A percentile compares a stretch with the other conserved stretches of the same genome.
Conservation (phyloP, 1,140 invertebrate genomes). For the Aphelinus certus region DNA sequence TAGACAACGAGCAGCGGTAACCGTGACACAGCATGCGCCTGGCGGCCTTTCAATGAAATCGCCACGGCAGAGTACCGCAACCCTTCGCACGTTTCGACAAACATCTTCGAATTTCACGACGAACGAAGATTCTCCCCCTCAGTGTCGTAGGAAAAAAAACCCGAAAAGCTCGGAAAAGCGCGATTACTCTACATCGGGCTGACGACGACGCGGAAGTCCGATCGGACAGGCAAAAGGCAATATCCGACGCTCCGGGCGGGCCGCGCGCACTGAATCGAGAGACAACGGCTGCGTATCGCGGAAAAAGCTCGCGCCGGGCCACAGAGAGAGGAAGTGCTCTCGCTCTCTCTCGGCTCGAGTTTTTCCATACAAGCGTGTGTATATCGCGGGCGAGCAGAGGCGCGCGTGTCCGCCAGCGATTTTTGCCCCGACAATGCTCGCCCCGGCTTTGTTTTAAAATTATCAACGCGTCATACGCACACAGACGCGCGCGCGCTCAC, state of each 20-base stretch:
- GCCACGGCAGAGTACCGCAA: too few species aligned
- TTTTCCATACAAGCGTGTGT: background rate
- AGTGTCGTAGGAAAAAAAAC: too few species aligned
- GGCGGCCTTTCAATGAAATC: too few species aligned
- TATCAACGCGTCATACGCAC: constrained; percentile 59
- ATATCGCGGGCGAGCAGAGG: too few species aligned
- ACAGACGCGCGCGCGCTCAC: constrained; percentile 39
- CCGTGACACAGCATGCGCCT: too few species aligned
- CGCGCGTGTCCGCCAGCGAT: constrained; percentile 48
- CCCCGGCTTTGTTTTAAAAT: constrained; percentile 61
- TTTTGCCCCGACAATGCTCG: constrained; percentile 60
- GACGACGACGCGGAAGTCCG: background rate
- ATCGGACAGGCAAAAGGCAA: background rate
- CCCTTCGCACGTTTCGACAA: too few species aligned
- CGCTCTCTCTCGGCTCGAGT: background rate
- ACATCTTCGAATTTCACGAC: too few species aligned
- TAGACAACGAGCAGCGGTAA: too few species aligned
- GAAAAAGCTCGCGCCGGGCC: too few species aligned
- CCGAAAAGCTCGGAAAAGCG: too few species aligned
- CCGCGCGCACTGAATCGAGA: constrained; percentile 2
- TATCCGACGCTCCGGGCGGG: background rate
- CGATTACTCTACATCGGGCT: too few species aligned
- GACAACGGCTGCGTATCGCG: background rate
- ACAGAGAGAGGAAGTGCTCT: background rate
- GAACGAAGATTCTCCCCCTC: too few species aligned